Percentiles rank a stretch among this genome's conserved stretches.
Evolutionary conservation across 2,888 invertebrate genomes (phyloP).

Genomic region (Himalopsyche anomala): DNA sequence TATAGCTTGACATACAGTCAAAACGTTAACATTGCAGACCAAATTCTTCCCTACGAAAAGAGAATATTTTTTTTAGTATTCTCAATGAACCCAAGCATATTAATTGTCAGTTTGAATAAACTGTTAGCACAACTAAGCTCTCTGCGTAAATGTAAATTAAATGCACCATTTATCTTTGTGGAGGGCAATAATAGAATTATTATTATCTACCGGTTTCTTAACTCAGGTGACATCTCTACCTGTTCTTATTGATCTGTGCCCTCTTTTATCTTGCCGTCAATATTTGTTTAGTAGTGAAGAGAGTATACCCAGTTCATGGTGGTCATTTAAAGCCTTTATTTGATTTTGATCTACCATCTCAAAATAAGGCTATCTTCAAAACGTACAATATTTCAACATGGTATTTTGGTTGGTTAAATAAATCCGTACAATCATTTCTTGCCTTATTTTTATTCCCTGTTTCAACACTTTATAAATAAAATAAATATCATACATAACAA

Average conservation of each 20-base stretch:
- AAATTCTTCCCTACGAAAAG: too few species aligned
- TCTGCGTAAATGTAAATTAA: neutral
- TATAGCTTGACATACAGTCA: too few species aligned
- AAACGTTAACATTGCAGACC: too few species aligned
- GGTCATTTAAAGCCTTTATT: constrained; percentile 26
- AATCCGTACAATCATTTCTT: too few species aligned
- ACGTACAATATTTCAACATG: neutral
- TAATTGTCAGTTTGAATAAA: neutral
- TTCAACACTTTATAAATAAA: too few species aligned
- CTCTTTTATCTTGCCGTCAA: constrained; percentile 28
- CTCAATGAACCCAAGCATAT: too few species aligned
- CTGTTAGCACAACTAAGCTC: neutral
- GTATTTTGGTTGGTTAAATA: neutral
- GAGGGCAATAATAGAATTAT: neutral
- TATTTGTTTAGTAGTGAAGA: constrained; percentile 14
- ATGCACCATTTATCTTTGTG: neutral
- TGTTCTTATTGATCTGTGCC: constrained; percentile 18
- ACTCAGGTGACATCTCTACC: constrained; percentile 21
- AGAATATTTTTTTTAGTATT: too few species aligned
- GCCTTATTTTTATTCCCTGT: too few species aligned
- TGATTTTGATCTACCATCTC: constrained; percentile 10
- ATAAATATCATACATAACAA: too few species aligned
- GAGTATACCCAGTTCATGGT: constrained; percentile 26
- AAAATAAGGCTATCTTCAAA: neutral
- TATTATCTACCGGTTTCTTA: neutral